Evolutionary conservation across 1,140 invertebrate species (phyloP).

Genomic region (Euglossa dilemma): DNA sequence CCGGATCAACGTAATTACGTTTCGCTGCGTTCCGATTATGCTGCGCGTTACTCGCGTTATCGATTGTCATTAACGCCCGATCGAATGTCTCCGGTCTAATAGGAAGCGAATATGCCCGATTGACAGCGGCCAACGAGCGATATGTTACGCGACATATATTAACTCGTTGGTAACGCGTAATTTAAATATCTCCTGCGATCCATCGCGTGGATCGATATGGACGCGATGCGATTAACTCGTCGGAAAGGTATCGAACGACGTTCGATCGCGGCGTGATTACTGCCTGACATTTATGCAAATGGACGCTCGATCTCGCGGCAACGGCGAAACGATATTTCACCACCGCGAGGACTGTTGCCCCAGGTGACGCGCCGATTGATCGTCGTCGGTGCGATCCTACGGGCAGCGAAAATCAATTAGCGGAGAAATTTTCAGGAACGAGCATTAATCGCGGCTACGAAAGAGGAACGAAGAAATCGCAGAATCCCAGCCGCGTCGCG

Average conservation of each 20-base stretch:
- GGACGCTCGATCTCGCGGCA: background rate
- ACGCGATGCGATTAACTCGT: background rate
- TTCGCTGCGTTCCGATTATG: background rate
- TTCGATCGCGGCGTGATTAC: background rate
- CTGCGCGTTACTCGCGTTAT: background rate
- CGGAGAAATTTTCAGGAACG: background rate
- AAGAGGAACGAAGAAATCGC: background rate
- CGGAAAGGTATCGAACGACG: background rate
- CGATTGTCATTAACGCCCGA: background rate
- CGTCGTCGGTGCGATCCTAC: background rate
- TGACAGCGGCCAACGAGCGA: background rate
- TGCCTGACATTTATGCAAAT: background rate
- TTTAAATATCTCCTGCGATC: background rate
- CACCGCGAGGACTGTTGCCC: background rate
- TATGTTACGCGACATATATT: constrained; percentile 6
- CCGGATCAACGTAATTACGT: background rate
- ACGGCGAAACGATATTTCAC: constrained; percentile 12
- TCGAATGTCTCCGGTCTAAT: background rate
- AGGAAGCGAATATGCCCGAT: background rate
- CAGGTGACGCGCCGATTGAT: constrained; percentile 1
- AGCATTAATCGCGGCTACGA: background rate
- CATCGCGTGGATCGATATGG: background rate
- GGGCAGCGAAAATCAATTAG: background rate
- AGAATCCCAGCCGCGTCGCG: background rate
- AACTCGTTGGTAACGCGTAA: background rate